Base-by-base conservation (phyloP, 2,888 invertebrate genomes). In the Clistopyga incitator region DNA sequence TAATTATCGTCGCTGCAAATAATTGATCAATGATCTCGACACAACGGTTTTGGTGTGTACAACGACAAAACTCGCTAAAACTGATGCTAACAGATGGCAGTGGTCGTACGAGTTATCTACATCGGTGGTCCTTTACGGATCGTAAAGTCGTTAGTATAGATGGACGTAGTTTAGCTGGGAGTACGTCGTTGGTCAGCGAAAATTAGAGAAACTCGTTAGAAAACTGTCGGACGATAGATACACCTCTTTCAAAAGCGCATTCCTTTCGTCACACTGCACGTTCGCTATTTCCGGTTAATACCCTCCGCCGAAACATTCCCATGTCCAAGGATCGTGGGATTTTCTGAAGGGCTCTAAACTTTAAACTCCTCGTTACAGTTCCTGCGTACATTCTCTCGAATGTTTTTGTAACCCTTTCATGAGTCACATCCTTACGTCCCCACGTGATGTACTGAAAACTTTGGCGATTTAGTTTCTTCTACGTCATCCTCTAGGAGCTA, bases 171-270 rank as follows among this genome's bases (percentile, higher is more conserved):
- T 15, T 42, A 47, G 18, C 6, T 11, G 1, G 45, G 59, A 15
- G 47, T 50, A 68, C 50, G 34, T 20, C 20, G 18, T 13, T 64
- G n/a, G 50, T 23, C 72, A 70, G 23, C n/a, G 45, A 79, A 74
- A 67, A 79, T 74, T 65, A 56, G 67, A 67, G 68, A 68, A 68
- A 61, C 50, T 75, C 74, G 61, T 80, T 75, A 80, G 29, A 25
- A 59, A 75, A 13, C 52, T 52, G 38, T 75, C 52, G 18, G 59
- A 18, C 42, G 42, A 61, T 45, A 38, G 25, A 15, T 68, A 64
- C n/a, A n/a, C 18, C 59, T 29, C 23, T 18, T 29, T 61, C 18
- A 6, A 42, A 13, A 34, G 61, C 52, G 18, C 42, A 29, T 52
- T 64, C 50, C 68, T 38, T 61, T 8, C 42, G 4, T 23, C 18